Evolutionary conservation across 2,888 invertebrate genomes (phyloP), one percentile per base, ranked within the genome.

Genomic region (Nudaria mundana): DNA sequence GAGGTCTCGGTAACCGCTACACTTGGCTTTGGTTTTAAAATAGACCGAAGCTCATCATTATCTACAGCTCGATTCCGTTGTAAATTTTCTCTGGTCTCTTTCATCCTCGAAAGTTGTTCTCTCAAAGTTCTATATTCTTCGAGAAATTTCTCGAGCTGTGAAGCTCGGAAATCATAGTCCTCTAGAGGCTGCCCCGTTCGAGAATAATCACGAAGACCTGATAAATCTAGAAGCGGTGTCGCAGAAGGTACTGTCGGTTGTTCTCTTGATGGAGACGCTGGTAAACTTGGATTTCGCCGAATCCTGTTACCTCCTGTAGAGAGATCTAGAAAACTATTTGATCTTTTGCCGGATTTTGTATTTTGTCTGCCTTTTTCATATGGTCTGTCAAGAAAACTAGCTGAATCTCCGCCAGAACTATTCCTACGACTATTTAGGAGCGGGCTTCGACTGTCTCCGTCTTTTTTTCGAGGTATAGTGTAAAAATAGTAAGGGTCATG

Each of bases 41-140:
- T 90, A 2, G 91, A 84, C 56, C 89, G 84, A 10, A 89, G 62
- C 45, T 89, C 90, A 30, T 90, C 89, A 58, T 89, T 90, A 24
- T 90, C 90, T 39, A 68, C 81, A 16, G 82, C 84, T 47, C 81
- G 69, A 34, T 75, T 81, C 44, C 81, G 72, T 62, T 87, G 86
- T 60, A 94, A 88, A 51, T 91, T 93, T 56, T 94, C 94, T 66
- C 94, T 92, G 13, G 93, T 93, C 65, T 94, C 93, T 64, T 94
- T 95, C 94, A 95, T 94, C 71, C 93, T 92, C 42, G 93, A 94
- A 49, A 95, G 81, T 72, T 95, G 94, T 67, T 94, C 93, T 68
- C 95, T 93, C 40, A 95, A 87, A 58, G 90, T 92, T 55, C 94
- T 90, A 67, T 95, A 95, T 68, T 95, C 95, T 63, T 95, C 94